Evolutionary conservation across 2,888 invertebrate genomes (phyloP).

Genomic region (Scaptomyza reducta): DNA sequence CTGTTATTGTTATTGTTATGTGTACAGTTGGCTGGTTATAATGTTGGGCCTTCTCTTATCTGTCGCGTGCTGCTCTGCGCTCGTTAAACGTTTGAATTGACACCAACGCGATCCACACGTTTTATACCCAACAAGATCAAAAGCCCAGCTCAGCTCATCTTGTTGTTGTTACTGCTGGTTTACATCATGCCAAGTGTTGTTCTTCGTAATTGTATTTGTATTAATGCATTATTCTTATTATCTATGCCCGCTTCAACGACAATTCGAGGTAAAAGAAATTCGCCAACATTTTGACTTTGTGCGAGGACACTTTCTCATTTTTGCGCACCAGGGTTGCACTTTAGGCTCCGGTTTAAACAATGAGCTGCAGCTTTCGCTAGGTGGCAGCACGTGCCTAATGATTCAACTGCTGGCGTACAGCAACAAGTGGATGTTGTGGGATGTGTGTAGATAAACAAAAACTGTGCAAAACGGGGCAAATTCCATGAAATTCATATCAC

Average conservation of each 20-base stretch:
- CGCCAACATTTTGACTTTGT: neutral
- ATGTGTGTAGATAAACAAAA: conserved; percentile 46
- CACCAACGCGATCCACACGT: conserved; percentile 55
- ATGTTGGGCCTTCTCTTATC: conserved; percentile 39
- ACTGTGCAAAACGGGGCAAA: conserved; percentile 32
- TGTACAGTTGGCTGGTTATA: neutral
- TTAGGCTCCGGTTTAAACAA: conserved; percentile 22
- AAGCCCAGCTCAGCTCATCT: conserved; percentile 24
- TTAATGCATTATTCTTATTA: conserved; percentile 5
- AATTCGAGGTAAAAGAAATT: conserved; percentile 52
- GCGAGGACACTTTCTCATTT: conserved; percentile 56
- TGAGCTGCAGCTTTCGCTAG: conserved; percentile 40
- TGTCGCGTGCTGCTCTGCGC: conserved; percentile 61
- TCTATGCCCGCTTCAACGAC: neutral
- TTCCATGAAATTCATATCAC: conserved; percentile 60
- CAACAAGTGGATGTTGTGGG: conserved; percentile 31
- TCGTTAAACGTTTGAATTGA: conserved; percentile 70
- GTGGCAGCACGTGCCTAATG: conserved; percentile 47
- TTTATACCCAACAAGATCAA: conserved; percentile 56
- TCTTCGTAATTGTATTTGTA: conserved; percentile 4
- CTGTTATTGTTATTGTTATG: conserved; percentile 1
- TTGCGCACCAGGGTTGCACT: conserved; percentile 21
- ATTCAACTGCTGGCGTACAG: conserved; percentile 1
- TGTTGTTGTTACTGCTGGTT: conserved; percentile 13
- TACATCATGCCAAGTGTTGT: neutral